A percentile compares a stretch with the other conserved stretches of the same genome.
Evolutionary conservation across 2,888 invertebrate genomes (phyloP).

Genomic region (Thecophora atra): DNA sequence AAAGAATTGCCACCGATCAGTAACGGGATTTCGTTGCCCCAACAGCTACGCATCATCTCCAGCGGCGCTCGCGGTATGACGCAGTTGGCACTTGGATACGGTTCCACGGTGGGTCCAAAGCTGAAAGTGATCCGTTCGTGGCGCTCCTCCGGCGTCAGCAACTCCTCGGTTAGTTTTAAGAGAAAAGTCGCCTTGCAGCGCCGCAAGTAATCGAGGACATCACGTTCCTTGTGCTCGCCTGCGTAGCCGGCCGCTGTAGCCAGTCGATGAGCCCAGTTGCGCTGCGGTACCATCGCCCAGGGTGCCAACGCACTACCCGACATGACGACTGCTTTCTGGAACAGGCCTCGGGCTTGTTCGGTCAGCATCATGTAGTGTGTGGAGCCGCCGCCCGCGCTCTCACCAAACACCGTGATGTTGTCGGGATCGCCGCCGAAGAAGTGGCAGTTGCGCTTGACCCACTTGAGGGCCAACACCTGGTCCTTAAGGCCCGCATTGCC

Average conservation of each 20-base stretch:
- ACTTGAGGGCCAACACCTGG: slow-evolving; percentile 68
- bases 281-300: slow-evolving; percentile 59
- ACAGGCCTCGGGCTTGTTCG: slow-evolving; percentile 65
- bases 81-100: slow-evolving; percentile 58
- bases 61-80: slow-evolving; percentile 59
- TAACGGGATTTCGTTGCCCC: slow-evolving; percentile 63
- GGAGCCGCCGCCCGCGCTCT: slow-evolving; percentile 68
- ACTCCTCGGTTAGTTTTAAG: slow-evolving; percentile 58
- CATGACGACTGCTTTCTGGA: slow-evolving; percentile 63
- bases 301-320: slow-evolving; percentile 60
- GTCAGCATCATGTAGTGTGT: slow-evolving; percentile 68
- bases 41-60: slow-evolving; percentile 61
- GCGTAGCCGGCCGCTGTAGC: slow-evolving; percentile 61
- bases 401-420: slow-evolving; percentile 69
- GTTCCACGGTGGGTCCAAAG: slow-evolving; percentile 62
- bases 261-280: slow-evolving; percentile 58
- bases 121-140: slow-evolving; percentile 56
- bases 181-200: slow-evolving; percentile 59
- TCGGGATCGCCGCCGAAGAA: slow-evolving; percentile 68
- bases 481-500: slow-evolving; percentile 70
- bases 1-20: slow-evolving; percentile 63
- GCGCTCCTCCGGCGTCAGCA: slow-evolving; percentile 60
- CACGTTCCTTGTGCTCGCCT: slow-evolving; percentile 58
- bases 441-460: slow-evolving; percentile 67
- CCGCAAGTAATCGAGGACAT: slow-evolving; percentile 61